Evolutionary conservation across 2,888 invertebrate genomes (phyloP).

Genomic region (Polydrusus pterygomalis): DNA sequence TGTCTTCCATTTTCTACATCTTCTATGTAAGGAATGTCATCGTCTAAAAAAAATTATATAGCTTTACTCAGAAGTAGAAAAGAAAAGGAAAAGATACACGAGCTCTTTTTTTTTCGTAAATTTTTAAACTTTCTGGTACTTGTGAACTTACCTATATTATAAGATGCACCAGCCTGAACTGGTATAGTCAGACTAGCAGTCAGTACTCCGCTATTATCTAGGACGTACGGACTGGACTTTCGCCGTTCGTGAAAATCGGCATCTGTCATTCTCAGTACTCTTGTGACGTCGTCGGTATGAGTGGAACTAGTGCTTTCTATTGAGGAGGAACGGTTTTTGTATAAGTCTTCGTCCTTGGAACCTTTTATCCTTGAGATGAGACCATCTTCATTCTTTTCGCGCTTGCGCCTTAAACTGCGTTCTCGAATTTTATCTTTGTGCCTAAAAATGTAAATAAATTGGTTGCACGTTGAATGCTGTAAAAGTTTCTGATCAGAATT

Average conservation of each 20-base stretch:
- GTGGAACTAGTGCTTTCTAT: slow-evolving; percentile 71
- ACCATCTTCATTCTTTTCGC: slow-evolving; percentile 72
- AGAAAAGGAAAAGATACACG: not conserved
- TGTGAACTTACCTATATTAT: slow-evolving; percentile 58
- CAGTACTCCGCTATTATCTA: slow-evolving; percentile 78
- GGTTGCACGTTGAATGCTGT: not conserved
- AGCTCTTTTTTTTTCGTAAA: not conserved
- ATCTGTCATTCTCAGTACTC: slow-evolving; percentile 61
- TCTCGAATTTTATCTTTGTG: slow-evolving; percentile 71
- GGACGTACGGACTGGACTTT: slow-evolving; percentile 77
- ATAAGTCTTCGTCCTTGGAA: slow-evolving; percentile 69
- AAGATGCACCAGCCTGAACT: slow-evolving; percentile 63
- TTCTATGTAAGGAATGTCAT: slow-evolving; percentile 83
- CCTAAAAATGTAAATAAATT: slow-evolving; percentile 60
- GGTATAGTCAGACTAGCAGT: slow-evolving; percentile 89
- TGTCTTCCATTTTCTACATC: slow-evolving; percentile 71
- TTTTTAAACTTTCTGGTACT: no score
- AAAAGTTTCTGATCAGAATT: not conserved
- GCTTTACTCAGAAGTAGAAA: no score
- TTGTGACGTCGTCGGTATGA: slow-evolving; percentile 75
- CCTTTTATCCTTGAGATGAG: slow-evolving; percentile 74
- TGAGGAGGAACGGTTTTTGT: slow-evolving; percentile 69
- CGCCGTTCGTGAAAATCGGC: slow-evolving; percentile 71
- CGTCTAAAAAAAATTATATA: slow-evolving; percentile 73
- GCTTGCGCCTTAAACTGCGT: slow-evolving; percentile 72